Evolutionary conservation across 2,797 vertebrate genomes (phyloP), one percentile per base, ranked within the genome.

Genomic region (Mormyrus hasselquistii): DNA sequence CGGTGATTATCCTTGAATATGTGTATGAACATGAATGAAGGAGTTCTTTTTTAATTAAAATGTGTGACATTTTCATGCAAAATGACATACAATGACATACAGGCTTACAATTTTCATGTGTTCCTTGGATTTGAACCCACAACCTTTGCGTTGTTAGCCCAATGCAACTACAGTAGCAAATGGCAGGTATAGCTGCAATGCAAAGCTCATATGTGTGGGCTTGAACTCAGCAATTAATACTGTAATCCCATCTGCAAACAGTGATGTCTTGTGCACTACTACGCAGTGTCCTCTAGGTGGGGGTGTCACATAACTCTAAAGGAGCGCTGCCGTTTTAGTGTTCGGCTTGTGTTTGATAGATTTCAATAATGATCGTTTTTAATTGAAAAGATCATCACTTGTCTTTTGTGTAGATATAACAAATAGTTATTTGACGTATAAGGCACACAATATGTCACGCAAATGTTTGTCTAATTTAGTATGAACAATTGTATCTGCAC

Each of bases 321-420:
- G 41, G 16, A 29, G 34, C 9, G 9, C 0, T 25, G 25, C 76
- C 4, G 25, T 87, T 65, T 73, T 76, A 3, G 16, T 79, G n/a
- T 57, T 79, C 14, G 29, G 55, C 19, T 44, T 79, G 7, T 38
- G 34, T 87, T 38, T 53, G 19, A 82, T 88, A 94, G 94, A 93
- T 94, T 94, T 93, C 92, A 93, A 92, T 93, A 90, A n/a, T 44
- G 16, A 83, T 22, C 49, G 16, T 50, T 83, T 49, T 49, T 83
- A n/a, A 69, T 34, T 69, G 25, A 69, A 69, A 69, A 34, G 25
- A 69, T 34, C n/a, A 69, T 10, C 62, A 14, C 25, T 65, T 25
- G 59, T 65, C 2, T 69, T 69, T 69, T 69, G 62, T 69, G 62
- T 34, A 29, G 59, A 29, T 29, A 29, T 29, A 29, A 29, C 25